Evolutionary conservation across 2,888 invertebrate genomes (phyloP).

Genomic region (Drosophila kuntzei): DNA sequence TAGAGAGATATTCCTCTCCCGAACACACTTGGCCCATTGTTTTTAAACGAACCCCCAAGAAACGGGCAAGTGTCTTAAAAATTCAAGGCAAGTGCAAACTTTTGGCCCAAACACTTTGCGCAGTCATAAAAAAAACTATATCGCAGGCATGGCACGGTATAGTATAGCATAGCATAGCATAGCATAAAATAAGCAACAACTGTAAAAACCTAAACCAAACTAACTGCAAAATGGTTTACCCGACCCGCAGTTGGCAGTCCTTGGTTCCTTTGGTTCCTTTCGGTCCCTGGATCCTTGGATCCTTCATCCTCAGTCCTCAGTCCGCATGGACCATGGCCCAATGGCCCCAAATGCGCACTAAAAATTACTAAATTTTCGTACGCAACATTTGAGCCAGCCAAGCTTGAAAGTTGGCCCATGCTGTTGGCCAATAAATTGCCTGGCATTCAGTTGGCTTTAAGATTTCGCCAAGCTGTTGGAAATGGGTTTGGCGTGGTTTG

Average conservation of each 20-base stretch:
- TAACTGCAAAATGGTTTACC: constrained; percentile 75
- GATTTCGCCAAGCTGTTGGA: constrained; percentile 60
- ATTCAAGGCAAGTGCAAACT: constrained; percentile 62
- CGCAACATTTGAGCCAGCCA: constrained; percentile 61
- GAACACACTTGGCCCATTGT: constrained; percentile 52
- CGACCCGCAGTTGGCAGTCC: constrained; percentile 4
- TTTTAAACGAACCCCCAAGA: constrained; percentile 26
- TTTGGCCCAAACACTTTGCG: constrained; percentile 67
- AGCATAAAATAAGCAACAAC: constrained; percentile 66
- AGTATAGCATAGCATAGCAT: constrained; percentile 38
- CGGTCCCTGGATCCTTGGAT: neutral
- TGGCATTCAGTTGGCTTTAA: constrained; percentile 63
- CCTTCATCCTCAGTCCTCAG: constrained; percentile 2
- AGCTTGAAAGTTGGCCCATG: constrained; percentile 47
- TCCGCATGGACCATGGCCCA: constrained; percentile 23
- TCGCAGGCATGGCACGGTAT: constrained; percentile 40
- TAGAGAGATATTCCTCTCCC: neutral
- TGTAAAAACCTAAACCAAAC: constrained; percentile 64
- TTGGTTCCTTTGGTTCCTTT: constrained; percentile 4
- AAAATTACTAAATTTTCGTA: constrained; percentile 71
- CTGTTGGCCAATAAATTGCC: constrained; percentile 64
- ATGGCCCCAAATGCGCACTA: constrained; percentile 60
- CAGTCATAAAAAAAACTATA: constrained; percentile 74
- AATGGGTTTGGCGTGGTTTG: constrained; percentile 35
- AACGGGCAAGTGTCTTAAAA: constrained; percentile 40